Base-by-base conservation (phyloP, 2,113 vertebrate genomes). In the Zosterops lateralis region DNA sequence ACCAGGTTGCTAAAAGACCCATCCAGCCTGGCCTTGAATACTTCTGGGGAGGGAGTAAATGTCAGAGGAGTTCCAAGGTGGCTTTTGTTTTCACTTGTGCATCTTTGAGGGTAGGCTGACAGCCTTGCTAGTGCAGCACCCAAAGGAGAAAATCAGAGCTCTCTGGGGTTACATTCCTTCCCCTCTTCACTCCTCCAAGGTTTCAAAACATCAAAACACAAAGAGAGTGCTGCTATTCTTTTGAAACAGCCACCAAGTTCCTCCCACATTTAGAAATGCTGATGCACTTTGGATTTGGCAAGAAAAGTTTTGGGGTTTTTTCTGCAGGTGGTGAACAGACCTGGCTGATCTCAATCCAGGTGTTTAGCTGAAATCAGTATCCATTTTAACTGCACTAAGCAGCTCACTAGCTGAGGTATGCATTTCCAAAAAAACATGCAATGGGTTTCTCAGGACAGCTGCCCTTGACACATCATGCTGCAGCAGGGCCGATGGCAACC, bases 121-220 rank as follows among this genome's bases (percentile, higher is more conserved):
- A 44, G 40, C 26, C 28, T 79, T 82, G 20, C 32, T 51, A 48
- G 16, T 50, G 32, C 60, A 91, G 73, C 22, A 54, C 7, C 31
- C 8, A 17, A 2, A 4, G 12, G 7, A 71, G 57, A 50, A 51
- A 78, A 64, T 54, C 73, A 67, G 44, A 70, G 21, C 17, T 87
- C 47, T 22, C 32, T 1, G 3, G 19, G 19, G 31, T 51, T 71
- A 17, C n/a, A 44, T 84, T 71, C 42, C 42, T 87, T 42, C 13
- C 34, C 9, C 10, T 62, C 4, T n/a, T 56, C 0, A 0, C 24
- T 84, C 31, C 54, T 34, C 11, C 25, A 31, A 48, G 32, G 28
- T 66, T 84, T 91, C 42, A 38, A 38, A 38, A 38, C 32, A 66
- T 44, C 42, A 78, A 44, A 84, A 54, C 77, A 82, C 22, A 58